Base-by-base conservation (phyloP, 2,888 invertebrate genomes). In the Rhopalosiphum nymphaeae region DNA sequence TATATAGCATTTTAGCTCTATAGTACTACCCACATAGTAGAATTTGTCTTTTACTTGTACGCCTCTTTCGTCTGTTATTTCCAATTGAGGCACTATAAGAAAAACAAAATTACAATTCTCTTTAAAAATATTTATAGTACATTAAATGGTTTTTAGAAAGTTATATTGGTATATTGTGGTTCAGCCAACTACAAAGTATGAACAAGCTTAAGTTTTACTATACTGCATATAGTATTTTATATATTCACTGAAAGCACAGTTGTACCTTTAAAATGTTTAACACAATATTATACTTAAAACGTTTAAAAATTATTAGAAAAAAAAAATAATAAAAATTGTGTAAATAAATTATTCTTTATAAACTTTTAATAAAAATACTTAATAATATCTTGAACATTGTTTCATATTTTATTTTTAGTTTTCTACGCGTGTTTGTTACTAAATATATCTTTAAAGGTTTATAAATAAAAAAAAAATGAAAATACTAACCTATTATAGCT, bases 1-100 rank as follows among this genome's bases (percentile, higher is more conserved):
- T 92, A 98, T 97, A 95, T 98, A 97, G 95, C 98, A 98, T 95
- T 98, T 97, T 94, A 98, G 96, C 96, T 98, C 98, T 95, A 98
- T 98, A 95, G 98, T 98, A 95, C 98, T 98, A 61, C 98, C 98
- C 95, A 97, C 97, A 96, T 98, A 98, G 96, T 98, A 98, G 96
- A 97, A 97, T 96, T 98, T 98, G 96, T 98, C 98, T 95, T 97
- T 97, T 0, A 98, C 97, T 84, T 97, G 97, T 61, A 97, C 97
- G 36, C 98, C 98, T 95, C 98, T 97, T 95, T 98, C 98, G 95
- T 98, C 98, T 89, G 98, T 97, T 95, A 98, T 98, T 95, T 97
- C 97, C 95, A 98, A 97, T 95, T 97, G 97, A 95, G 98, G 98
- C 95, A 98, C 98, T 98, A 97, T 36, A 91, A 85, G 9, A 87